Evolutionary conservation across 2,888 invertebrate genomes (phyloP), one percentile per base, ranked within the genome.

Genomic region (Ametastegia equiseti): DNA sequence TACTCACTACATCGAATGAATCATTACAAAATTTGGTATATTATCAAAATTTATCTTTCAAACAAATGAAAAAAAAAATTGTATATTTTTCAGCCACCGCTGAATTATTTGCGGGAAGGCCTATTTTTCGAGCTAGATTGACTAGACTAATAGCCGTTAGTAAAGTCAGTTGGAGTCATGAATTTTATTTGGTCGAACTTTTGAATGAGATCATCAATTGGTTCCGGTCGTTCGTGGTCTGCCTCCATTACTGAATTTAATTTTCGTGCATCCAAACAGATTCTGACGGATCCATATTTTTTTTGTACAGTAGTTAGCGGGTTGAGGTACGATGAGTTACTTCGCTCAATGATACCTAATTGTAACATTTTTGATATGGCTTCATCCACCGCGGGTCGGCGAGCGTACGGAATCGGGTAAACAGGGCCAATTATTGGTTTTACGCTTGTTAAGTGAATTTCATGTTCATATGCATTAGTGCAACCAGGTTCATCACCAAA

Each of bases 361-460:
- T 83, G 69, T 36, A 86, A 47, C 86, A 89, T 86, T 7, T 63
- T 11, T 27, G 27, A 30, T 30, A 90, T 80, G 65, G 84, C 84
- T 15, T 82, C 57, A 7, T 85, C 84, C 2, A 89, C 86, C 7
- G 63, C 63, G 30, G 81, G 84, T 19, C 81, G 47, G 6, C 88
- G 80, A n/a, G 85, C 83, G 77, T 86, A 84, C 11, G 89, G 88
- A 4, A 89, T 83, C 0, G 89, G 87, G 75, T 89, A 89, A 2
- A 85, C 83, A 65, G 84, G 81, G 36, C 77, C 79, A 0, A 84
- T 79, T 71, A 86, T 85, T 11, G 83, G 84, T 54, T 83, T 84
- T 1, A 81, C 75, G 39, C 86, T 83, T 11, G 60, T 54, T 63
- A 88, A 63, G 9, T 84, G 81, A 27, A 88, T 87, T 23, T 84